Evolutionary conservation across 2,888 invertebrate genomes (phyloP).

Genomic region (Helobdella robusta): DNA sequence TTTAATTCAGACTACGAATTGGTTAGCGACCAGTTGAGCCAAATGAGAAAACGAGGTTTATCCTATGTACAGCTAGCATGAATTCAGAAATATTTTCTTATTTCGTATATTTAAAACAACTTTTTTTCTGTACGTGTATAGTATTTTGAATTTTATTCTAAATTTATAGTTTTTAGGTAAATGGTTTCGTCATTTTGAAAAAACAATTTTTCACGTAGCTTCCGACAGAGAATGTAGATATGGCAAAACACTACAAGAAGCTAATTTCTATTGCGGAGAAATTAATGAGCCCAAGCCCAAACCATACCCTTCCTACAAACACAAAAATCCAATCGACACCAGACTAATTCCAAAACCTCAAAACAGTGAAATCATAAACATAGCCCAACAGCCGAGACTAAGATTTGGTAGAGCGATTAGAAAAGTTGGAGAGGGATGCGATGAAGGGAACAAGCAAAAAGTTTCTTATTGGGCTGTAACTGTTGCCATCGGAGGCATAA

Average conservation of each 20-base stretch:
- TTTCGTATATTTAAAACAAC: too few relatives aligned
- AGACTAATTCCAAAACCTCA: too few relatives aligned
- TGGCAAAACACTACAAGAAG: background rate
- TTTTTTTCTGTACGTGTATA: background rate
- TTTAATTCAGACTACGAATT: background rate
- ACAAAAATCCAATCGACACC: background rate
- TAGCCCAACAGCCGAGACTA: background rate
- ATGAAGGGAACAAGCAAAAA: constrained; percentile 8
- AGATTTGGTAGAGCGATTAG: background rate
- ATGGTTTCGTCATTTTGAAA: background rate
- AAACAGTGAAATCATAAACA: background rate
- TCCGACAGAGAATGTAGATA: constrained; percentile 8
- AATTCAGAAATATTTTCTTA: too few relatives aligned
- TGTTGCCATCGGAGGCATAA: constrained; percentile 7
- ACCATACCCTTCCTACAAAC: background rate
- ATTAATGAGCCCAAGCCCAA: background rate
- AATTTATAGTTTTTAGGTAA: background rate
- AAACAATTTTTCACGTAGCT: background rate
- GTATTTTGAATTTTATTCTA: background rate
- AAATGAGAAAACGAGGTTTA: too few relatives aligned
- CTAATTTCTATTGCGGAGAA: background rate
- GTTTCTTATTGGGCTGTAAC: constrained; percentile 14
- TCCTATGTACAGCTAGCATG: too few relatives aligned
- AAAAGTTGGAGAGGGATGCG: constrained; percentile 9
- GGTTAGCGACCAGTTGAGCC: too few relatives aligned